A percentile compares a stretch with the other conserved stretches of the same genome.
phyloP scores from a whole-genome alignment of 2,797 vertebrate genomes.

The Falco biarmicus region DNA sequence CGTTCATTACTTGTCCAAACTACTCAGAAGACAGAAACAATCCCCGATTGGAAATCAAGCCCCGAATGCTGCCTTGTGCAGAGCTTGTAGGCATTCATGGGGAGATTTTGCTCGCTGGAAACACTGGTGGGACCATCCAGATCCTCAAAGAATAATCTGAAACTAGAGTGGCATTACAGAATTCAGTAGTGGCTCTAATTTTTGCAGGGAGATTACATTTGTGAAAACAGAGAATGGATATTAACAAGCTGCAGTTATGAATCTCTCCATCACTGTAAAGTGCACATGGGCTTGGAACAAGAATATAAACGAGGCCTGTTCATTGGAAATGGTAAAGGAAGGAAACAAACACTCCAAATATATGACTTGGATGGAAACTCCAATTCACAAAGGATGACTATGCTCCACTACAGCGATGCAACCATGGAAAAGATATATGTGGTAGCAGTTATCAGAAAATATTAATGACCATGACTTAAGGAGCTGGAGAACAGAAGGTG shows the following conservation, averaged over 20 bases:
- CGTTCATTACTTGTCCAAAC: background rate
- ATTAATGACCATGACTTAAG: background rate
- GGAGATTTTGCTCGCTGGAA: background rate
- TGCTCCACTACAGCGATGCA: background rate
- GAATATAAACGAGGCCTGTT: background rate
- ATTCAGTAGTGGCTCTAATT: background rate
- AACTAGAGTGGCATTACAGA: background rate
- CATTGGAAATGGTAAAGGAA: background rate
- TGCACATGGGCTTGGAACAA: rapidly evolving
- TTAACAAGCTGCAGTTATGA: background rate
- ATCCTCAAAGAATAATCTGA: background rate
- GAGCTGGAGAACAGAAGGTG: background rate
- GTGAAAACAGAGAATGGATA: background rate
- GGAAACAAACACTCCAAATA: background rate
- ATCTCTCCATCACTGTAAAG: background rate
- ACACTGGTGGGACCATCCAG: no score
- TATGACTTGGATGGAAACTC: background rate
- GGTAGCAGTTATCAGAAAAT: background rate
- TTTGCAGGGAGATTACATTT: background rate
- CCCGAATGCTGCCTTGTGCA: background rate
- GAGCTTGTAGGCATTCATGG: background rate
- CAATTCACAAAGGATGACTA: background rate
- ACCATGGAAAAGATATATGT: background rate
- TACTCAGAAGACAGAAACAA: background rate
- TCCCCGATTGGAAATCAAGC: background rate